These are phyloP conservation scores for Channa striata DNA, from an alignment of 2,797 vertebrate species.

Conservation along the genomic window DNA sequence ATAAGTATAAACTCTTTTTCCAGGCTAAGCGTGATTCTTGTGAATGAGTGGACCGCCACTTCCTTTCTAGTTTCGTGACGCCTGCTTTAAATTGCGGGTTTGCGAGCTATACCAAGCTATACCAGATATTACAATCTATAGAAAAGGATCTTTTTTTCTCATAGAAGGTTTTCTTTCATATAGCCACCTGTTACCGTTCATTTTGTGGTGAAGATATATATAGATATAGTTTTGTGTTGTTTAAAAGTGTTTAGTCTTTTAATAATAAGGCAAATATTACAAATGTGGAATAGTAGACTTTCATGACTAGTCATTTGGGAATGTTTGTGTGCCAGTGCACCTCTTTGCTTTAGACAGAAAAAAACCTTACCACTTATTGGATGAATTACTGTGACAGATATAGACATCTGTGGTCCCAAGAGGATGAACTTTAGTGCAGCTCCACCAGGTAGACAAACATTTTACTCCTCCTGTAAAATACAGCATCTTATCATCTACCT, in stretches of 20 bases:
- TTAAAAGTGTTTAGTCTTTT: neutral
- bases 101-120: too few relatives aligned
- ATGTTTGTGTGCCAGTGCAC: too few relatives aligned
- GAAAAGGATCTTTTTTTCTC: constrained; percentile 48
- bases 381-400: neutral
- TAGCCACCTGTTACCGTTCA: constrained; percentile 19
- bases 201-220: constrained; percentile 30
- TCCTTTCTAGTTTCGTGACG: too few relatives aligned
- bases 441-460: too few relatives aligned
- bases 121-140: constrained; percentile 66
- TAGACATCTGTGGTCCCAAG: neutral
- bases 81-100: too few relatives aligned
- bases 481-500: too few relatives aligned
- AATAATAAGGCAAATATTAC: too few relatives aligned
- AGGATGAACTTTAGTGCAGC: constrained; percentile 7
- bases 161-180: constrained; percentile 29
- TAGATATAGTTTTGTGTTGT: constrained; percentile 9
- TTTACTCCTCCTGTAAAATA: too few relatives aligned
- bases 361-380: neutral
- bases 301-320: too few relatives aligned
- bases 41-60: too few relatives aligned
- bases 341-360: neutral
- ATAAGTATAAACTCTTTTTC: too few relatives aligned
- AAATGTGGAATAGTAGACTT: constrained; percentile 2
- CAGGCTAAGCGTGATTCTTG: too few relatives aligned